These are phyloP conservation scores for Paramisgurnus dabryanus DNA, from an alignment of 2,113 vertebrate genomes.

Conservation along the genomic window DNA sequence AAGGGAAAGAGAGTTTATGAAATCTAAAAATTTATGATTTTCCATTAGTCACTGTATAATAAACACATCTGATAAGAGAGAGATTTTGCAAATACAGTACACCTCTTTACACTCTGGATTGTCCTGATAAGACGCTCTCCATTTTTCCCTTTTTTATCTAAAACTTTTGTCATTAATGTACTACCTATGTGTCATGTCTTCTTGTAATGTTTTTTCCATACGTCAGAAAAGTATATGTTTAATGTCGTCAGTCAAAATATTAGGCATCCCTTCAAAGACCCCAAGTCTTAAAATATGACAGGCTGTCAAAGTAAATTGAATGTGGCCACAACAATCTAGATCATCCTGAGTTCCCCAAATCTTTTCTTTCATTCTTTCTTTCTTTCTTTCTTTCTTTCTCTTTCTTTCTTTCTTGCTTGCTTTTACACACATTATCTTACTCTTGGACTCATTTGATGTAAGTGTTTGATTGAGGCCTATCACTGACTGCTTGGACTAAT, in stretches of 20 bases:
- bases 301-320: background rate
- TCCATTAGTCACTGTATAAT: background rate
- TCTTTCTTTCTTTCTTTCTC: background rate
- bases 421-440: background rate
- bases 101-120: background rate
- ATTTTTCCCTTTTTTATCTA: too few relatives aligned
- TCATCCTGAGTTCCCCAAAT: background rate
- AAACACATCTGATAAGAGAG: slow-evolving; percentile 12
- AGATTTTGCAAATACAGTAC: background rate
- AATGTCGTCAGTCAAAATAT: slow-evolving; percentile 3
- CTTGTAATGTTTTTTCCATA: too few relatives aligned
- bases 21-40: background rate
- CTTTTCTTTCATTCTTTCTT: background rate
- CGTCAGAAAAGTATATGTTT: too few relatives aligned
- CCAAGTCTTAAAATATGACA: background rate
- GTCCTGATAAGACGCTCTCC: background rate
- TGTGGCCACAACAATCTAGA: slow-evolving; percentile 15
- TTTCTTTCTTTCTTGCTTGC: background rate
- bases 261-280: slow-evolving; percentile 12
- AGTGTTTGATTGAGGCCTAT: slow-evolving; percentile 1
- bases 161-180: too few relatives aligned
- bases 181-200: too few relatives aligned
- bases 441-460: slow-evolving; percentile 6
- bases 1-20: background rate
- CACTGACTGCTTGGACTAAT: background rate